phyloP scores from a whole-genome alignment of 2,113 vertebrate genomes.

The Grammomys surdaster region DNA sequence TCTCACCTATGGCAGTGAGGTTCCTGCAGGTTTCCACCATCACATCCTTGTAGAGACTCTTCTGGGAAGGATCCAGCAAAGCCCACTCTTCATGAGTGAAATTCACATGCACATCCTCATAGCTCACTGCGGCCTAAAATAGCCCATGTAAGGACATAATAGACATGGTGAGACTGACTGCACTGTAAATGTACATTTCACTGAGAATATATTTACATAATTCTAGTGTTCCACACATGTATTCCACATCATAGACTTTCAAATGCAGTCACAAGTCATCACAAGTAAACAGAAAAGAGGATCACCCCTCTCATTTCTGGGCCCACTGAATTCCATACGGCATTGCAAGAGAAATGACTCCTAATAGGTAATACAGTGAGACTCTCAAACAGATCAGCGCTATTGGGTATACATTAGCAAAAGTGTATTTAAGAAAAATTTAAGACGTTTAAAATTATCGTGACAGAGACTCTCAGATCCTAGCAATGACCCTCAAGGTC shows the following conservation, averaged over 20 bases:
- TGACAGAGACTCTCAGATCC: too few relatives aligned
- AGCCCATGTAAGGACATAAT: background rate
- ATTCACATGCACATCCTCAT: background rate
- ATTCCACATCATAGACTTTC: background rate
- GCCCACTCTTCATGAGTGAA: background rate
- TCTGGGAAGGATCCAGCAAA: background rate
- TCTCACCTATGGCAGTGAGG: background rate
- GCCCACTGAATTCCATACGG: background rate
- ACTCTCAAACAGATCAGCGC: too few relatives aligned
- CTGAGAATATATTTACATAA: background rate
- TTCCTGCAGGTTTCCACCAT: background rate
- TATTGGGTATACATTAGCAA: background rate
- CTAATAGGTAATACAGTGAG: background rate
- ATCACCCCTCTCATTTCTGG: background rate
- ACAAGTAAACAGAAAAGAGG: background rate
- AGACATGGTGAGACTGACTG: background rate
- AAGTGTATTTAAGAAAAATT: background rate
- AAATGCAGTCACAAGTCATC: background rate
- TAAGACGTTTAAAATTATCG: too few relatives aligned
- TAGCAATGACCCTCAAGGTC: too few relatives aligned
- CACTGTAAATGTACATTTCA: background rate
- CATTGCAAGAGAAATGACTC: background rate
- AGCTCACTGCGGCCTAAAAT: background rate
- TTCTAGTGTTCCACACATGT: background rate
- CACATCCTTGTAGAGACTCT: background rate